These are phyloP conservation scores for Saturnia pavonia DNA, from an alignment of 2,888 invertebrate genomes.

Conservation along the genomic window DNA sequence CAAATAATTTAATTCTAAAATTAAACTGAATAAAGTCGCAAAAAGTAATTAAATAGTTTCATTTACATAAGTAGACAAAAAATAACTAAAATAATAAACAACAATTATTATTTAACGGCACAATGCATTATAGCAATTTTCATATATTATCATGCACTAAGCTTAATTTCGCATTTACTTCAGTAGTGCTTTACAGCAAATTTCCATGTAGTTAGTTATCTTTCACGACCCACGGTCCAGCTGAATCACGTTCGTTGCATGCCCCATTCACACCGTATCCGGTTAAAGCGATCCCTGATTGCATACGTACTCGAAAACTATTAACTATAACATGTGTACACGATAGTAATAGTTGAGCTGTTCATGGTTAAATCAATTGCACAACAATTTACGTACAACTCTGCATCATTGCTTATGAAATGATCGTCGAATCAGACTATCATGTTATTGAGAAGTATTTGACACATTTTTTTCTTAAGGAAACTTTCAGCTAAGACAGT, in stretches of 20 bases:
- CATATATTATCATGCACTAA: not conserved
- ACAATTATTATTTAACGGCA: not conserved
- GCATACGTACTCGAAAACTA: constrained; percentile 59
- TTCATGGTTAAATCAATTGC: constrained; percentile 8
- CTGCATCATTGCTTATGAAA: not conserved
- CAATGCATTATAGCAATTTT: not conserved
- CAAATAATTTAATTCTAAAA: too few relatives aligned
- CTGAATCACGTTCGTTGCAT: constrained; percentile 52
- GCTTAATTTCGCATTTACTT: constrained; percentile 15
- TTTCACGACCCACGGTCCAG: constrained; percentile 36
- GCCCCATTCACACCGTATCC: constrained; percentile 50
- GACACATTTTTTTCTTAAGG: too few relatives aligned
- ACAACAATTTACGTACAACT: not conserved
- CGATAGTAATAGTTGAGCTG: not conserved
- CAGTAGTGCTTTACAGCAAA: constrained; percentile 18
- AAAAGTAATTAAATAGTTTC: too few relatives aligned
- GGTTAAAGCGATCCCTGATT: constrained; percentile 64
- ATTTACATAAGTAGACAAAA: not conserved
- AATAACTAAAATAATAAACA: not conserved
- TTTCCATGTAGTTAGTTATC: constrained; percentile 23
- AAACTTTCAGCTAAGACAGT: too few relatives aligned
- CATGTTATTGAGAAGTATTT: not conserved
- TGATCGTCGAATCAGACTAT: not conserved
- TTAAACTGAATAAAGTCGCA: too few relatives aligned
- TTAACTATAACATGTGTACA: constrained; percentile 31